Base-by-base conservation (phyloP, 2,888 invertebrate species). In the Morpho helenor region DNA sequence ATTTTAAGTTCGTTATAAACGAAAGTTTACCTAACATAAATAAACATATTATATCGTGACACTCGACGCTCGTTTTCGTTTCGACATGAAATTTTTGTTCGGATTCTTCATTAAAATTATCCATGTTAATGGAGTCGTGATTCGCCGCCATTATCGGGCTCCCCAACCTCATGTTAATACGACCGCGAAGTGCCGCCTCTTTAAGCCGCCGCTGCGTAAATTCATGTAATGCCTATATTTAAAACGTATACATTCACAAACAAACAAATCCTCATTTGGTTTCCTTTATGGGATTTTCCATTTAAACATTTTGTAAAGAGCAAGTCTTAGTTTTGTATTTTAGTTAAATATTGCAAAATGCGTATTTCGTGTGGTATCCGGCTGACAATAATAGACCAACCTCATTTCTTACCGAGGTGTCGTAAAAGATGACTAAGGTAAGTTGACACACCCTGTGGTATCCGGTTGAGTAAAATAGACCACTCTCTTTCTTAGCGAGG, bases 111-210 rank as follows among this genome's bases (percentile, higher is more conserved):
- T 60, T 57, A 60, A 60, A 60, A 59, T 60, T 62, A 64, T 62
- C 62, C 52, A 60, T 57, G 60, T 64, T 62, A 59, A 64, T 62
- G 59, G 59, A 59, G 58, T 62, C 47, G 60, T 64, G 63, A 60
- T 61, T 62, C 60, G 58, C 51, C 49, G 57, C 61, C 56, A 63
- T 65, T 64, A 60, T 57, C 60, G 59, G 54, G 52, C 62, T 59
- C 61, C 61, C 61, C 60, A 60, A 51, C 62, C 60, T 64, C 64
- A 59, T 64, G 63, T 67, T 66, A 69, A 67, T 66, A 63, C 63
- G 59, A 53, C 60, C 63, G 59, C 58, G 61, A 63, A 63, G 59
- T 60, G 59, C 63, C 61, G 58, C 64, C 63, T 63, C 60, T 60
- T 59, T 61, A 44, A 50, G 58, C 60, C 61, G 56, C 62, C 64